Conservation (phyloP, 1,140 invertebrate genomes). For the Kradibia gibbosae region DNA sequence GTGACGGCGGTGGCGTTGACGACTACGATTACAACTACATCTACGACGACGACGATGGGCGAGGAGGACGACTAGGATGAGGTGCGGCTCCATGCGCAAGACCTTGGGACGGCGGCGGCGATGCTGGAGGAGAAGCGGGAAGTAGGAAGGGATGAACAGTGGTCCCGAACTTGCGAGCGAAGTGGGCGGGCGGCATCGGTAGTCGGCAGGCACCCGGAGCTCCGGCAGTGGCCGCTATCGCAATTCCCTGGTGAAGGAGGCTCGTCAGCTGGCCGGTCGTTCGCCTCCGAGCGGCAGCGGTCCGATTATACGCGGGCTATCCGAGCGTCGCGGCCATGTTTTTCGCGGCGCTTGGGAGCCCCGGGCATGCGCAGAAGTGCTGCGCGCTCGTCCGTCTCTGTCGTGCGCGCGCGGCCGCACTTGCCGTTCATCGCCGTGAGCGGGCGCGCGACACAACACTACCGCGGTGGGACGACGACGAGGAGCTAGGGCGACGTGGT, state of each 20-base stretch:
- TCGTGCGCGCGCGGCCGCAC: slow-evolving; percentile 1
- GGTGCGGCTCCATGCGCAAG: background rate
- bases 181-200: too few species aligned
- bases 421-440: slow-evolving; percentile 3
- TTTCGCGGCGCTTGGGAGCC: background rate
- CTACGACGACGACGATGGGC: background rate
- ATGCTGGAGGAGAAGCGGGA: too few species aligned
- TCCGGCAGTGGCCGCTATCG: background rate
- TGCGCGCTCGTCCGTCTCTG: slow-evolving; percentile 1
- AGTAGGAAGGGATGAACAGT: too few species aligned
- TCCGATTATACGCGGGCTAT: background rate
- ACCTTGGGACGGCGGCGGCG: background rate
- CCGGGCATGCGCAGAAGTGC: background rate
- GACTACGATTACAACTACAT: background rate
- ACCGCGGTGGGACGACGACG: background rate
- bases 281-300: background rate
- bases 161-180: too few species aligned
- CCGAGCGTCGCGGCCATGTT: slow-evolving; percentile 5
- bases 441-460: slow-evolving; percentile 12
- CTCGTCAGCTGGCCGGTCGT: background rate
- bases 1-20: background rate
- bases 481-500: background rate
- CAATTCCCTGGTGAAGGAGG: too few species aligned
- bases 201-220: background rate
- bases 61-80: background rate